Evolutionary conservation across 2,113 vertebrate genomes (phyloP).

Genomic region (Paracyprichromis sp.): DNA sequence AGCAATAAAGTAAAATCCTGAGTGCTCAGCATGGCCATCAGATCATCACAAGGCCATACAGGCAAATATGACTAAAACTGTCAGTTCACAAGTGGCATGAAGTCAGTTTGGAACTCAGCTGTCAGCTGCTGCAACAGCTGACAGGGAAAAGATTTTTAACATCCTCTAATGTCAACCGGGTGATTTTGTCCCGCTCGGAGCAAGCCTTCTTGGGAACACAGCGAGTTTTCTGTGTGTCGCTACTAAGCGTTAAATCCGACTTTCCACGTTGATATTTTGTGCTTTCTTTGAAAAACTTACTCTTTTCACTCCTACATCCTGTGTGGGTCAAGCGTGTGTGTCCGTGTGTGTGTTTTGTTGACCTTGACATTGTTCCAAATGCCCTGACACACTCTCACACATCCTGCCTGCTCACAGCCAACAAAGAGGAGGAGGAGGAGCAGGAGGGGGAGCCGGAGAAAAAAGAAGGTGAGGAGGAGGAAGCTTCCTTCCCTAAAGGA

Average conservation of each 20-base stretch:
- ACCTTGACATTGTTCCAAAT: conserved; percentile 51
- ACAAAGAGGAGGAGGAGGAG: conserved; percentile 13
- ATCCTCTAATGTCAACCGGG: not conserved
- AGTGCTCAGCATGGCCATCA: not conserved
- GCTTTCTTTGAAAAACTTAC: conserved; percentile 12
- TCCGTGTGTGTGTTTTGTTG: conserved; percentile 10
- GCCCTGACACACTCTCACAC: conserved; percentile 48
- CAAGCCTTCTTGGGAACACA: not conserved
- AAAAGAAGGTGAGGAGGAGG: not conserved
- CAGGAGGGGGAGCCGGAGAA: not conserved
- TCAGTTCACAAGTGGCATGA: not conserved
- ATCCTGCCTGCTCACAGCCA: conserved; percentile 46
- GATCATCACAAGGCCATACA: not conserved
- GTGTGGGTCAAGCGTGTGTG: not conserved
- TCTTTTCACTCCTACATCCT: conserved; percentile 18
- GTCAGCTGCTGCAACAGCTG: conserved; percentile 54
- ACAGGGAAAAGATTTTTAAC: conserved; percentile 28
- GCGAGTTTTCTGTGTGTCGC: not conserved
- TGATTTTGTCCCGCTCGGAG: not conserved
- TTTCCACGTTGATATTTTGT: not conserved
- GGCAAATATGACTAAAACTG: not conserved
- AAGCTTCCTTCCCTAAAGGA: conserved; percentile 37
- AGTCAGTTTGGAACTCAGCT: not conserved
- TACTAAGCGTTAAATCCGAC: not conserved
- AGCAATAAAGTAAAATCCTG: not conserved